These are phyloP conservation scores for Dissostichus mawsoni DNA, from an alignment of 2,113 vertebrate species.

Conservation along the genomic window DNA sequence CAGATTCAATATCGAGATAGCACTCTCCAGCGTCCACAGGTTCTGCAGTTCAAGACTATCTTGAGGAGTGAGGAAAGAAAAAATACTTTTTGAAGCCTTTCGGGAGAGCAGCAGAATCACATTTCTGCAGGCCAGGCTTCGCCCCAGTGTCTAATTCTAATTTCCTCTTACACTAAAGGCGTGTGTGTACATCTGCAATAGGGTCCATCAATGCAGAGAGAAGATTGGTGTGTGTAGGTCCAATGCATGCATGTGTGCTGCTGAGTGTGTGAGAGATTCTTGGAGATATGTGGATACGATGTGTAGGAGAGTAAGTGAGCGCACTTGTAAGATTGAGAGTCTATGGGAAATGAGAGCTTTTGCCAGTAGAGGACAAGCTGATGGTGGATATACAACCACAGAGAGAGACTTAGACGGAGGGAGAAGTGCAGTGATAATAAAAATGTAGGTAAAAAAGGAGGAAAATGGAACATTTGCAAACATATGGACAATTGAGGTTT, in stretches of 20 bases:
- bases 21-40: conserved; percentile 51
- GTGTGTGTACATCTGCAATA: conserved; percentile 55
- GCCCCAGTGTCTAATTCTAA: conserved; percentile 65
- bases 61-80: conserved; percentile 57
- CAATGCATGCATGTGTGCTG: conserved; percentile 22
- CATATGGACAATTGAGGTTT: conserved; percentile 27
- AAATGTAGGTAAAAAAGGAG: conserved; percentile 24
- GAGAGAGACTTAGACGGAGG: conserved; percentile 37
- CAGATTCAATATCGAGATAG: conserved; percentile 73
- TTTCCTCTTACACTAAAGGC: conserved; percentile 60
- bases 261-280: conserved; percentile 22
- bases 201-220: conserved; percentile 22
- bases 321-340: conserved; percentile 53
- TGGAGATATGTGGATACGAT: conserved; percentile 43
- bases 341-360: conserved; percentile 45
- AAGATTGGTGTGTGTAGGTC: conserved; percentile 33
- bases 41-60: conserved; percentile 55
- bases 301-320: conserved; percentile 39
- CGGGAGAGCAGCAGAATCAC: conserved; percentile 42
- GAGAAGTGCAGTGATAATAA: conserved; percentile 43
- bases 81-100: conserved; percentile 35
- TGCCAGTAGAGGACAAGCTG: conserved; percentile 52
- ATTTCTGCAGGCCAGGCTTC: conserved; percentile 51
- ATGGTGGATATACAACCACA: conserved; percentile 65
- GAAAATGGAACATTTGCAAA: conserved; percentile 32